Base-by-base conservation (phyloP, 1,140 invertebrate genomes). In the Tetraneura akinire region DNA sequence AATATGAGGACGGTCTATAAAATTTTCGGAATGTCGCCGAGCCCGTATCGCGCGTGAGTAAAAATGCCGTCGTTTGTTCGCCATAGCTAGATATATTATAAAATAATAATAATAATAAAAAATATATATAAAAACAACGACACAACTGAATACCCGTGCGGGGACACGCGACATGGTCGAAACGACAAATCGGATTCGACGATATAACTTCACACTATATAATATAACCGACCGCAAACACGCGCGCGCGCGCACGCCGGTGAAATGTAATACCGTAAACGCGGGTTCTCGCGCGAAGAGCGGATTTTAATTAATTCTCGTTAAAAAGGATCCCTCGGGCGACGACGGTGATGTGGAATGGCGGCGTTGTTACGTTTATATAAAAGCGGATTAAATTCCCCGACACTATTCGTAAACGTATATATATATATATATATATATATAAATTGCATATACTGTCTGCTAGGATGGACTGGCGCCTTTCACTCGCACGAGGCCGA, bases 381-480 rank as follows among this genome's bases (percentile, higher is more conserved):
- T 78, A 78, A 78, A 78, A 78, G 53, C 74, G 37, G 74, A 78
- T 78, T 78, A 78, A 57, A 78, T 78, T 78, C 53, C 53, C 74
- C 55, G 37, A 62, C 55, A 78, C 55, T 37, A 37, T 37, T n/a
- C n/a, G n/a, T n/a, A n/a, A n/a, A n/a, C n/a, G n/a, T n/a, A n/a
- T n/a, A n/a, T n/a, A n/a, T n/a, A n/a, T n/a, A n/a, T n/a, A n/a
- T n/a, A n/a, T n/a, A n/a, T n/a, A n/a, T n/a, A n/a, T n/a, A n/a
- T n/a, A n/a, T n/a, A n/a, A n/a, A n/a, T n/a, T n/a, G n/a, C n/a
- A n/a, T n/a, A n/a, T n/a, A n/a, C n/a, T n/a, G 8, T 37, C 74
- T 37, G 26, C n/a, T n/a, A 45, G 21, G 74, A 55, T 53, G 45
- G 73, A 76, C 73, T 29, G 73, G 32, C 74, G 53, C 74, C 74